Evolutionary conservation across 1,140 invertebrate species (phyloP), one percentile per base, ranked within the genome.

Genomic region (Drosophila saltans): DNA sequence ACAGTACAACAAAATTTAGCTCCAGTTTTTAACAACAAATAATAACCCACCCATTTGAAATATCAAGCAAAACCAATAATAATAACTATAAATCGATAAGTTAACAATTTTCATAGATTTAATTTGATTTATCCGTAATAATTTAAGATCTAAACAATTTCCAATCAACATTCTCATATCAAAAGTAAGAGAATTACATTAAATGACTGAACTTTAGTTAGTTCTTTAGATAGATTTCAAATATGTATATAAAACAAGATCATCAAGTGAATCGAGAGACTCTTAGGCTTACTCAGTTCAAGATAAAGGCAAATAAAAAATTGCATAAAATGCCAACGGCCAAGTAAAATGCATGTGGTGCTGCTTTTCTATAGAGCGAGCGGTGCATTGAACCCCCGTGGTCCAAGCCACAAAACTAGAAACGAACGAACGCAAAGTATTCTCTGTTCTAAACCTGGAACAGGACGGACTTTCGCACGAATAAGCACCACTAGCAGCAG

Each of bases 221-320:
- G 16, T 30, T 30, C 4, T 4, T 30, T 30, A 4, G 2, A 30
- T 36, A 36, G 33, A 7, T 36, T 36, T 36, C 3, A 36, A 36
- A 36, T 4, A 36, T 48, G 48, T 64, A 40, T 16, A 16, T 16
- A 16, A 16, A 16, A 40, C 24, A 45, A 30, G 67, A 64, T 64
- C 60, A 63, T 28, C 36, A 61, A 61, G 10, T 10, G 26, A 52
- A 52, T 52, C 45, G 9, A 52, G 21, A 52, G 45, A 52, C 45
- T 52, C 45, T 52, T 52, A 24, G 21, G 21, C 45, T 75, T 67
- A 60, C 63, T 77, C 73, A 67, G 62, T 78, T 70, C 64, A 66
- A 85, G 83, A 80, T 83, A 88, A 89, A 83, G 80, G 83, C 80
- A 89, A 89, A 88, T 89, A 80, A 80, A 88, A 86, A 82, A 75